phyloP scores from a whole-genome alignment of 2,113 vertebrate species.

The Cacatua alba region DNA sequence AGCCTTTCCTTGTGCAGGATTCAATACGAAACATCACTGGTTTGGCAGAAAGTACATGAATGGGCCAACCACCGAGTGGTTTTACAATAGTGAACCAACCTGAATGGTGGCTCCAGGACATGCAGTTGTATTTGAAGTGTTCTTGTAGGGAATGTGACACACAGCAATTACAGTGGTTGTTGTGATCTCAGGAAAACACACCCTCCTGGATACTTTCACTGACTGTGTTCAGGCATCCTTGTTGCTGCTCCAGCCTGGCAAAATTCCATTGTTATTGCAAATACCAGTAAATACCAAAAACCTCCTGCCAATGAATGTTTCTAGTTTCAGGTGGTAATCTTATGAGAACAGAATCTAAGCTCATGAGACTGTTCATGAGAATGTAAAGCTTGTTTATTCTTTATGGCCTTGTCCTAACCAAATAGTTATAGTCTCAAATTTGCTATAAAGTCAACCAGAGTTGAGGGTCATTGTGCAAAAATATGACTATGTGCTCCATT shows the following conservation, averaged over 20 bases:
- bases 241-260: neutral
- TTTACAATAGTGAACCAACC: neutral
- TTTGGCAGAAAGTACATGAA: neutral
- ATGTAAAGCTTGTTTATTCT: neutral
- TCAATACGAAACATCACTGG: neutral
- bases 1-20: neutral
- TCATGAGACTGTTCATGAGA: neutral
- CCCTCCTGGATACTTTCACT: neutral
- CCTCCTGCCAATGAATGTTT: neutral
- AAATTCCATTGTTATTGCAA: neutral
- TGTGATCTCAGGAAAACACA: neutral
- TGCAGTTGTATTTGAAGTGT: neutral
- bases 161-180: neutral
- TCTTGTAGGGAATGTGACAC: neutral
- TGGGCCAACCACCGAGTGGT: neutral
- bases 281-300: neutral
- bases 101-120: neutral
- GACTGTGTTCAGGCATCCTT: neutral
- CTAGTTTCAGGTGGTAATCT: neutral
- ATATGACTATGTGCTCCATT: neutral
- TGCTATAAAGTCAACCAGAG: neutral
- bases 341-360: neutral
- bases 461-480: neutral
- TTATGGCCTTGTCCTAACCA: neutral
- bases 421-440: neutral